Percentiles rank a stretch among this genome's conserved stretches.
Evolutionary conservation across 2,797 vertebrate species (phyloP).

Genomic region (Anas capensis): DNA sequence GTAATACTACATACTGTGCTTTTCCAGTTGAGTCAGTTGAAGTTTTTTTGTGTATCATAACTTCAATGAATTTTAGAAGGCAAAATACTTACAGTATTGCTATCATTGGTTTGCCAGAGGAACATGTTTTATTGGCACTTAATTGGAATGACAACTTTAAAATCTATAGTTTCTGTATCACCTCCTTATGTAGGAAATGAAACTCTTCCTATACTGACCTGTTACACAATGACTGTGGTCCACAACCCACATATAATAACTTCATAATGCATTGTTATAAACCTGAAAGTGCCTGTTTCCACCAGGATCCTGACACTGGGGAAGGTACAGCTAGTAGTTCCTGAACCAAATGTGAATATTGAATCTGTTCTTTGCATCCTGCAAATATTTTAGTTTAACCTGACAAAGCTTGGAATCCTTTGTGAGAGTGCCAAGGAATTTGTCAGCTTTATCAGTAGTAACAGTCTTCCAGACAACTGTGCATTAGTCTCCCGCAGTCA

Average conservation of each 20-base stretch:
- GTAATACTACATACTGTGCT: background rate
- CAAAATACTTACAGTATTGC: background rate
- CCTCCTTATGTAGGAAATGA: background rate
- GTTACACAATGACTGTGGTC: background rate
- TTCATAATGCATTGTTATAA: background rate
- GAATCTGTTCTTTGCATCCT: background rate
- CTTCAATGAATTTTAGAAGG: background rate
- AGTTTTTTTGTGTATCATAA: background rate
- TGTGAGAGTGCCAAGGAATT: background rate
- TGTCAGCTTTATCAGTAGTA: background rate
- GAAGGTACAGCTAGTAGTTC: background rate
- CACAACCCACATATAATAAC: background rate
- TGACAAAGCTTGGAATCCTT: background rate
- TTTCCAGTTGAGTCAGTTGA: background rate
- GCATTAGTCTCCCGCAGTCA: background rate
- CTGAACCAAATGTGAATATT: conserved; percentile 35
- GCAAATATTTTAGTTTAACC: conserved; percentile 2
- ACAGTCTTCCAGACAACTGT: background rate
- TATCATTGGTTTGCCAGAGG: background rate
- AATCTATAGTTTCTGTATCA: background rate
- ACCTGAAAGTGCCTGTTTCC: background rate
- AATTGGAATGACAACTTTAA: background rate
- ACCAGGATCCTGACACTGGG: background rate
- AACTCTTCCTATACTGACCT: background rate
- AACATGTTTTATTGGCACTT: background rate